phyloP scores from a whole-genome alignment of 2,888 invertebrate species.

The Nemapogon koenigi region DNA sequence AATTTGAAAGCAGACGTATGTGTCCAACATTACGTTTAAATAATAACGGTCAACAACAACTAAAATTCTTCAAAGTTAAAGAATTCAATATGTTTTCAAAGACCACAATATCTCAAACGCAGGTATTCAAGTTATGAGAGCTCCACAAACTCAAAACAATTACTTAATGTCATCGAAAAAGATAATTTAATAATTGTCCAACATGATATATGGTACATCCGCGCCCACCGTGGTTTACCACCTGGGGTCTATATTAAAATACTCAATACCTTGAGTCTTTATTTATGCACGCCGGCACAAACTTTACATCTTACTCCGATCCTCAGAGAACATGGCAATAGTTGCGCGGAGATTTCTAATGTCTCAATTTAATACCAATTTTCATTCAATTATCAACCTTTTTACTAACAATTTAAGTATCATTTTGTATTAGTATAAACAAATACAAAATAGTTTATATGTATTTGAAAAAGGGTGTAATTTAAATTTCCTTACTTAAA shows the following conservation, averaged over 20 bases:
- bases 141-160: slow-evolving; percentile 47
- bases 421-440: background rate
- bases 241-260: slow-evolving; percentile 40
- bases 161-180: slow-evolving; percentile 64
- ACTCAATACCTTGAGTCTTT: slow-evolving; percentile 29
- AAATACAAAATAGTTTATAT: slow-evolving; percentile 7
- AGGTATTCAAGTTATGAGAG: slow-evolving; percentile 38
- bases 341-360: slow-evolving; percentile 58
- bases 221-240: slow-evolving; percentile 30
- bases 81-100: too few relatives aligned
- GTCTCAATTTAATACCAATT: slow-evolving; percentile 45
- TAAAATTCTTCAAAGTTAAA: too few relatives aligned
- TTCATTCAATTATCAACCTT: slow-evolving; percentile 25
- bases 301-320: slow-evolving; percentile 63
- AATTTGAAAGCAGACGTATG: too few relatives aligned
- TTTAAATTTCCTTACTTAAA: background rate
- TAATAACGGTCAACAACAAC: too few relatives aligned
- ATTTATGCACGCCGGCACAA: slow-evolving; percentile 54
- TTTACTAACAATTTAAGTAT: background rate
- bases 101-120: slow-evolving; percentile 42
- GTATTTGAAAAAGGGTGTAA: slow-evolving; percentile 21
- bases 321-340: slow-evolving; percentile 63
- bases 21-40: too few relatives aligned
- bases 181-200: slow-evolving; percentile 63
- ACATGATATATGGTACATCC: slow-evolving; percentile 53